Base-by-base conservation (phyloP, 2,888 invertebrate species). In the Zaprionus bogoriensis region DNA sequence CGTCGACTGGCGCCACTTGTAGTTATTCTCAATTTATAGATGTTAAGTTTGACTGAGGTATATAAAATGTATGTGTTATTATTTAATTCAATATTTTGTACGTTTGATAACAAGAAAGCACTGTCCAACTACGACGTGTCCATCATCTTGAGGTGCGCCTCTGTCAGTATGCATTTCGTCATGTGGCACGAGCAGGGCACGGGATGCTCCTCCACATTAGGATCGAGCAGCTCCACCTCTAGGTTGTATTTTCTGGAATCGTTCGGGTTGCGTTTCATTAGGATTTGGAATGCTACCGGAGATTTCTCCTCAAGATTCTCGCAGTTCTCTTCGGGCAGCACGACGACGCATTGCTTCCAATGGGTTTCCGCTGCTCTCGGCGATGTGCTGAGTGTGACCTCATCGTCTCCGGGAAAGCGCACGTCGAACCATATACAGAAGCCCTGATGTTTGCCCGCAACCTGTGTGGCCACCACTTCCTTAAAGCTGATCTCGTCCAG, bases 311-410 rank as follows among this genome's bases (percentile, higher is more conserved):
- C 89, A 1, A 90, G 75, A 14, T 71, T 79, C 89, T 90, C 87
- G 90, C 94, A 46, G 94, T 93, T 59, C 54, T 93, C 92, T 17
- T 93, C 89, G 0, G 97, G 97, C 41, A 98, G 90, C 1, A 97
- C 93, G 69, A 98, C 94, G 0, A 97, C 93, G 0, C 97, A 97
- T 90, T 98, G 98, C 88, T 98, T 97, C 98, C 98, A 98, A 92
- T 98, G 98, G 0, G 98, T 98, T 19, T 94, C 92, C 0, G 93
- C 92, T 0, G 92, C 91, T 32, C 93, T 91, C 2, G 98, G 98
- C 1, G 96, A 94, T 0, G 98, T 98, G 48, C 95, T 95, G 81
- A 98, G 94, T 3, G 92, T 91, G 4, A 96, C 92, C 10, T 92
- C 91, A 73, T 93, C 92, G 4, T 75, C 68, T 53, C 95, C 91